phyloP scores from a whole-genome alignment of 2,797 vertebrate genomes.

The Graptemys geographica region DNA sequence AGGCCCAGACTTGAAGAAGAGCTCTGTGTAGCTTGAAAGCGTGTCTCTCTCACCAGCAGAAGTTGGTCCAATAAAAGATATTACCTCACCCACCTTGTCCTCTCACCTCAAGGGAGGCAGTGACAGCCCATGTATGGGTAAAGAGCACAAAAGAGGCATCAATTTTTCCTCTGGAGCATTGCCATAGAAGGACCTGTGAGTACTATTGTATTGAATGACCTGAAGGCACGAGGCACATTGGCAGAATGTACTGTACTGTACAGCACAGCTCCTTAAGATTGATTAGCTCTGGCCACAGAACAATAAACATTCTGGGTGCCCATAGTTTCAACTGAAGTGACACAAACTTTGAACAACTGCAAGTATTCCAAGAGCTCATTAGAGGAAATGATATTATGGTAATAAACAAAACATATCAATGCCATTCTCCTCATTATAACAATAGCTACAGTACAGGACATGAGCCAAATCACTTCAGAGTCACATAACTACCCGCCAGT shows the following conservation, averaged over 20 bases:
- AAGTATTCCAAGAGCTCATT: neutral
- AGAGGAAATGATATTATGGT: neutral
- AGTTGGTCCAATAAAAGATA: neutral
- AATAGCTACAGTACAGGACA: neutral
- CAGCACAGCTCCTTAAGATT: neutral
- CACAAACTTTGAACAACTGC: neutral
- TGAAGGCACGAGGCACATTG: neutral
- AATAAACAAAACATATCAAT: neutral
- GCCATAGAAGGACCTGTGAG: neutral
- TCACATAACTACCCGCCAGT: neutral
- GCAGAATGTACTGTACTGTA: neutral
- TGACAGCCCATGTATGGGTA: neutral
- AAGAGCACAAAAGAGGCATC: neutral
- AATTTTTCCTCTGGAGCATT: neutral
- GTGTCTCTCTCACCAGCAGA: neutral
- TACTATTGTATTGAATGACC: neutral
- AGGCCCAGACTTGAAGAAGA: neutral
- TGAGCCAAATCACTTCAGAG: neutral
- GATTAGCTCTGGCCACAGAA: neutral
- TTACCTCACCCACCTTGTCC: neutral
- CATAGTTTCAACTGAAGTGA: neutral
- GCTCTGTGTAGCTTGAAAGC: neutral
- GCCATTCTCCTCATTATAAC: rapidly evolving
- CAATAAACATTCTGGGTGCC: neutral
- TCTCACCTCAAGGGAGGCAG: neutral